Conservation (phyloP, 2,797 vertebrate species). For the Taenioides sp. region DNA sequence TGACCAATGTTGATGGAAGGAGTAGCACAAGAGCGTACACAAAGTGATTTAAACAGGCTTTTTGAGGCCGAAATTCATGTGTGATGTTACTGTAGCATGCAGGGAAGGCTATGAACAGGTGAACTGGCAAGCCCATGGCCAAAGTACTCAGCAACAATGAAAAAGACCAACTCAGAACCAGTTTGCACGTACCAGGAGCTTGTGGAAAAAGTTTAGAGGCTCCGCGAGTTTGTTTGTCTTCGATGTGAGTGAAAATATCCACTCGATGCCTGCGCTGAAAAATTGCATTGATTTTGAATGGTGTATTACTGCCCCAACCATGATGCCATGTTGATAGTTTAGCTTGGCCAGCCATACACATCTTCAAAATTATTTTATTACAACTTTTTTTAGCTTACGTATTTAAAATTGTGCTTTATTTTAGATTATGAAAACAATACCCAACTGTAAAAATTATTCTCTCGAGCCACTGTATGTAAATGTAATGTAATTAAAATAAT, state of each 20-base stretch:
- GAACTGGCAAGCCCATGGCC: slow-evolving; percentile 52
- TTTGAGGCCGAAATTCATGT: slow-evolving; percentile 38
- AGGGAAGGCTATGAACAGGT: slow-evolving; percentile 46
- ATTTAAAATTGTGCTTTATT: too few species aligned
- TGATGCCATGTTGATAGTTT: slow-evolving; percentile 26
- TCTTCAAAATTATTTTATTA: background rate
- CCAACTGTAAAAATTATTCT: too few species aligned
- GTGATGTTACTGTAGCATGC: slow-evolving; percentile 67
- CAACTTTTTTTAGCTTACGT: too few species aligned
- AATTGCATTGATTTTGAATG: slow-evolving; percentile 41
- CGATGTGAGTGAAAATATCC: slow-evolving; percentile 50
- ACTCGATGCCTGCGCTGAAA: slow-evolving; percentile 42
- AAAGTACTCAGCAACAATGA: slow-evolving; percentile 37
- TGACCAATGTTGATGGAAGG: slow-evolving; percentile 31
- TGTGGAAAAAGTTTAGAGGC: slow-evolving; percentile 51
- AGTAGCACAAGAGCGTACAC: slow-evolving; percentile 52
- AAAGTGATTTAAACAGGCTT: slow-evolving; percentile 23
- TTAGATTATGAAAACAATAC: too few species aligned
- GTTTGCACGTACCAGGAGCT: slow-evolving; percentile 64
- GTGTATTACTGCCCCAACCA: slow-evolving; percentile 25
- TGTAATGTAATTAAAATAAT: too few species aligned
- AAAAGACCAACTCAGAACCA: slow-evolving; percentile 53
- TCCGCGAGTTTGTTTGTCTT: slow-evolving; percentile 49
- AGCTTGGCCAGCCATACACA: slow-evolving; percentile 1
- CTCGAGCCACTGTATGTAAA: too few species aligned